Base-by-base conservation (phyloP, 2,888 invertebrate genomes). In the Theristus sp. region DNA sequence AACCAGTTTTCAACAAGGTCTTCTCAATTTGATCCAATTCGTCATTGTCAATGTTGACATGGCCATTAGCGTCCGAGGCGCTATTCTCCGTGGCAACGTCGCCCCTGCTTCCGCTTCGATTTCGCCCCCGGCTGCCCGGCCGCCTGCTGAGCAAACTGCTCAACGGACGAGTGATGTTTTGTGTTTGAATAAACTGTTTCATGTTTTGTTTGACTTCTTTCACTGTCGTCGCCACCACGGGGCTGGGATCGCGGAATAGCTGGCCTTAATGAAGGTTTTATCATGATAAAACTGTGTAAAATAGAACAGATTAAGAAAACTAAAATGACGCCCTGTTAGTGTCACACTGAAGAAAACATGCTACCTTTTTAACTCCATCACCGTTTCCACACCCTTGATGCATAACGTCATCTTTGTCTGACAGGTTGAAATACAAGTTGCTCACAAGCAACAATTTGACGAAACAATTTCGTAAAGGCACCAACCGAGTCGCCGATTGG, bases 91-190 rank as follows among this genome's bases (percentile, higher is more conserved):
- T 24, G 10, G 22, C 22, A 10, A 3, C 46, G 2, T 29, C 31
- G n/a, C 22, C 25, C 10, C n/a, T 49, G 20, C 17, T 10, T 2
- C 27, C 31, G 2, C 46, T 57, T 13, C 38, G 38, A 6, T 54
- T 49, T 26, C 31, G 46, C 1, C 61, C 58, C 22, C 61, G 61
- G 52, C 61, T 61, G 20, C 54, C 54, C 2, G 61, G 61, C 30
- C 61, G 58, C n/a, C 47, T 17, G n/a, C n/a, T n/a, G 1, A 61
- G 28, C 10, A 61, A 26, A n/a, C 53, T 25, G 61, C 58, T 61
- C 25, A 58, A 27, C 2, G 58, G 58, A 13, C 61, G 52, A 17
- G 59, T 60, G 26, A 47, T 47, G 24, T 24, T 29, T 25, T 47
- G 24, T 17, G n/a, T n/a, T n/a, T 49, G 38, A 6, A 38, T 17